A percentile compares a stretch with the other conserved stretches of the same genome.
Conservation (phyloP, 2,888 invertebrate genomes). For the Euplexia lucipara region DNA sequence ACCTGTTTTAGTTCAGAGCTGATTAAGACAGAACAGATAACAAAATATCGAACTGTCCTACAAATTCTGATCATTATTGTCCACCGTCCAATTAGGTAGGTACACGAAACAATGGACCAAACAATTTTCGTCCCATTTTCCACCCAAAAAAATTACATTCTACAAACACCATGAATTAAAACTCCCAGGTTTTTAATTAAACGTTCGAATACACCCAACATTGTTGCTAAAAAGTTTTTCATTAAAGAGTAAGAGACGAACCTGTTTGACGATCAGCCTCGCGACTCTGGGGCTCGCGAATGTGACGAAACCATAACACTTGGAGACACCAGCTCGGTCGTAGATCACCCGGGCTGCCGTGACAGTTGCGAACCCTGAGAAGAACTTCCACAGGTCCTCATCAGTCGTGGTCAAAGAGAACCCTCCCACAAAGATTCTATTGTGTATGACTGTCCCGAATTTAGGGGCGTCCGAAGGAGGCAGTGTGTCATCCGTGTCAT, state of each 20-base stretch:
- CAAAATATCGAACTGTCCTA: constrained; percentile 49
- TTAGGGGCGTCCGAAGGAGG: constrained; percentile 90
- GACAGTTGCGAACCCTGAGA: constrained; percentile 97
- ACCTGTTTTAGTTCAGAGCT: too few relatives aligned
- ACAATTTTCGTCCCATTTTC: constrained; percentile 38
- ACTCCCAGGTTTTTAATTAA: constrained; percentile 44
- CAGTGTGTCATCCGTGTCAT: constrained; percentile 85
- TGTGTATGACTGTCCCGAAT: constrained; percentile 97
- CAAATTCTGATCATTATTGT: constrained; percentile 37
- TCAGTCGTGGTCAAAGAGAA: constrained; percentile 98
- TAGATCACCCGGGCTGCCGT: constrained; percentile 98
- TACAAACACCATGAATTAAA: constrained; percentile 44
- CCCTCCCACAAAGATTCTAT: constrained; percentile 98
- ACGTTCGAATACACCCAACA: constrained; percentile 39
- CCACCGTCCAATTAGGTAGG: constrained; percentile 14
- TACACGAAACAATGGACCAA: constrained; percentile 46
- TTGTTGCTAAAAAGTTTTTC: constrained; percentile 56
- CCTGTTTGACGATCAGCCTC: constrained; percentile 89
- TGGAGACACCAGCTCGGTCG: constrained; percentile 98
- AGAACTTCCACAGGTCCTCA: constrained; percentile 97
- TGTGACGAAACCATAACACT: constrained; percentile 97
- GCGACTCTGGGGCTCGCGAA: constrained; percentile 89
- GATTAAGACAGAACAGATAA: constrained; percentile 11
- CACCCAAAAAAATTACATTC: constrained; percentile 7
- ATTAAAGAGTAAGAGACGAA: constrained; percentile 67